Evolutionary conservation across 2,113 vertebrate species (phyloP), one percentile per base, ranked within the genome.

Genomic region (Sphyrna mokarran): DNA sequence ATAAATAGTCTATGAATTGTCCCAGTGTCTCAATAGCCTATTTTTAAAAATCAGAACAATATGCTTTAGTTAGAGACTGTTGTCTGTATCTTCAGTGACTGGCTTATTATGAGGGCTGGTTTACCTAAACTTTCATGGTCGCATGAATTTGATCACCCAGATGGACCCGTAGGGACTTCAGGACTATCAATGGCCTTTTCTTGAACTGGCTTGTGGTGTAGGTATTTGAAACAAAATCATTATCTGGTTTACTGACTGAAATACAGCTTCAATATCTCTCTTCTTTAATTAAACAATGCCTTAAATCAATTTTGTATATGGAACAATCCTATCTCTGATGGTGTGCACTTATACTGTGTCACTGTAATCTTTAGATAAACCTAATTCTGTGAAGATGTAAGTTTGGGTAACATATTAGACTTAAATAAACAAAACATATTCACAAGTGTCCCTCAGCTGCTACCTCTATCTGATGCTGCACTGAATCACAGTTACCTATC

Each of bases 201-300:
- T 94, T 69, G 66, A 94, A 94, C 20, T 40, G n/a, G 40, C 0
- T 70, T 94, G 66, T 5, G 37, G 23, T 54, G 43, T 8, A 76
- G 68, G n/a, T 72, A 95, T 43, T 95, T 95, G 68, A 76, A 72
- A 95, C 26, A 72, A 76, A 95, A 54, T 70, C 94, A 43, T 95
- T 43, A 95, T 72, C 94, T 95, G 94, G 43, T 72, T 95, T 70
- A 94, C 37, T 26, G 22, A 94, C 37, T 72, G 93, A 94, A 95
- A 95, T 72, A 93, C 22, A 37, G 16, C 33, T 7, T n/a, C 37
- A 72, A 95, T 54, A 72, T 95, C 69, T 95, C 40, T 70, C 54
- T 95, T 43, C 94, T 54, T 40, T 95, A 70, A 94, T 95, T 20
- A 54, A 61, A 72, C 61, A 69, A 20, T 72, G 40, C 13, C 22